These are phyloP conservation scores for Orthosia incerta DNA, from an alignment of 2,888 invertebrate species.

Conservation along the genomic window DNA sequence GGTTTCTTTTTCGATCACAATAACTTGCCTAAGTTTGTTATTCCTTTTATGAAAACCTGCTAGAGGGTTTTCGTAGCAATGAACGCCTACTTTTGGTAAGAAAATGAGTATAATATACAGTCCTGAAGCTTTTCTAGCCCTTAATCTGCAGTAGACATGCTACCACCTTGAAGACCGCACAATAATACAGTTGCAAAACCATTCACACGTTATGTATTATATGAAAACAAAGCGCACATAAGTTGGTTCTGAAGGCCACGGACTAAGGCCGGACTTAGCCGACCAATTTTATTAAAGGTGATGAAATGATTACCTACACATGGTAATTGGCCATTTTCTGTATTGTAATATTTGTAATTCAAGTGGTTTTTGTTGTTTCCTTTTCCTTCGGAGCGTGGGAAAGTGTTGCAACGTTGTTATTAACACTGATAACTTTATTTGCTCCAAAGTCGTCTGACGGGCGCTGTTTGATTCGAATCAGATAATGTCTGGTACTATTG, in stretches of 20 bases:
- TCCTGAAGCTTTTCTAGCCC: slow-evolving; percentile 19
- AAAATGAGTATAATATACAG: neutral
- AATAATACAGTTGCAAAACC: slow-evolving; percentile 72
- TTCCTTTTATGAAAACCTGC: neutral
- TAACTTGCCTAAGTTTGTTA: too few relatives aligned
- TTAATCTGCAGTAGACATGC: slow-evolving; percentile 41
- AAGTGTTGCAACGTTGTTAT: slow-evolving; percentile 54
- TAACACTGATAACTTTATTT: slow-evolving; percentile 61
- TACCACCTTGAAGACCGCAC: slow-evolving; percentile 67
- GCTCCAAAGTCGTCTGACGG: slow-evolving; percentile 45
- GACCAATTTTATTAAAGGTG: slow-evolving; percentile 75
- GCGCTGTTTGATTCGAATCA: slow-evolving; percentile 38
- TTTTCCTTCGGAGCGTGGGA: slow-evolving; percentile 70
- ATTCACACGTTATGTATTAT: slow-evolving; percentile 77
- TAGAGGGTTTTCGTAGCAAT: neutral
- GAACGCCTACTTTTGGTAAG: neutral
- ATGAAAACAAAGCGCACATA: slow-evolving; percentile 78
- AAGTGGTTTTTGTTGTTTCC: slow-evolving; percentile 65
- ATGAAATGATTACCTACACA: slow-evolving; percentile 75
- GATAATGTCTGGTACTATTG: slow-evolving; percentile 47
- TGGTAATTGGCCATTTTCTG: slow-evolving; percentile 72
- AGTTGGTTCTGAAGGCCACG: slow-evolving; percentile 75
- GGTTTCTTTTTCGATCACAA: neutral
- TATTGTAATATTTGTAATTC: slow-evolving; percentile 68
- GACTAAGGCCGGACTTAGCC: slow-evolving; percentile 69